Base-by-base conservation (phyloP, 2,888 invertebrate genomes). In the Scelioninae gen. 2 region DNA sequence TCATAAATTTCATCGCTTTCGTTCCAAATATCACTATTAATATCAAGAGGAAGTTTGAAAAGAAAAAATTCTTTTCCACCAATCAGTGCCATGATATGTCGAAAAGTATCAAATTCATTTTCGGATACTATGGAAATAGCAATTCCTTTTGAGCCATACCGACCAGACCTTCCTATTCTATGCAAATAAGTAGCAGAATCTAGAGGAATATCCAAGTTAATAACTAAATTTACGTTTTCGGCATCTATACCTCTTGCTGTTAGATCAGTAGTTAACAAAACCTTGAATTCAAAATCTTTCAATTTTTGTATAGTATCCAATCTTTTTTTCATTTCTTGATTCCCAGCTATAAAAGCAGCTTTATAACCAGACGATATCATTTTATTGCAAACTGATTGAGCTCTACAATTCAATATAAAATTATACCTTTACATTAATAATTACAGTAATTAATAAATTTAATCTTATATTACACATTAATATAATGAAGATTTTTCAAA, bases 171-270 rank as follows among this genome's bases (percentile, higher is more conserved):
- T 0, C 98, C 98, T 83, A 97, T 96, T 81, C 98, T 89, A 87
- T 99, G 98, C 74, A 97, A 89, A 88, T 97, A 97, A 13, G 94
- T 96, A 75, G 93, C 92, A 77, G 91, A 89, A 81, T 94, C 92
- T 74, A 82, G 82, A 0, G 98, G 96, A 25, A 94, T 88, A 84
- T 98, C 98, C 81, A 97, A 90, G 86, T 98, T 98, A 6, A 99
- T 90, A 0, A 99, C 94, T 70, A 99, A 86, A 88, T 98, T 95
- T 7, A 98, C 93, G 87, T 96, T 94, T 76, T 94, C 92, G 0
- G 94, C 95, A 88, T 99, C 98, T 75, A 99, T 94, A 9, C 99
- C 99, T 77, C 99, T 89, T 1, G 98, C 93, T 76, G 96, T 93
- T 77, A 96, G 87, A 87, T 96, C 98, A 0, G 98, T 98, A 0